Base-by-base conservation (phyloP, 1,140 invertebrate genomes). In the Trachymyrmex cornetzi region DNA sequence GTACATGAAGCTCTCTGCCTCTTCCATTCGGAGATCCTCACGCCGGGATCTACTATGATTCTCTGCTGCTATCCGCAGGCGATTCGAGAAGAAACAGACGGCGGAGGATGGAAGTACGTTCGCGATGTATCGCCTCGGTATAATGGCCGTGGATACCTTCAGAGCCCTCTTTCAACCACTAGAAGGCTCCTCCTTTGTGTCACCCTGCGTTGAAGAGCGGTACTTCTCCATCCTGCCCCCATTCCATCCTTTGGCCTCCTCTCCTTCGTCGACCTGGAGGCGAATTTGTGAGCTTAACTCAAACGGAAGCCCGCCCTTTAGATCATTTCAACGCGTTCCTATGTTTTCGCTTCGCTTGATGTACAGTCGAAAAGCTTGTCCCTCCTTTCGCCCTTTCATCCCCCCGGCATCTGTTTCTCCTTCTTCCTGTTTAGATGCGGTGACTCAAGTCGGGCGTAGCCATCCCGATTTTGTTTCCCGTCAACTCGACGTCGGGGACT, bases 101-200 rank as follows among this genome's bases (percentile, higher is more conserved):
- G 59, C 3, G 44, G n/a, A 77, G 74, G 72, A 48, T 64, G 72
- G 22, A 77, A 79, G 57, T 77, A 77, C n/a, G 61, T 44, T 53
- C 61, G 71, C 72, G 72, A 85, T 75, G 71, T 85, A 85, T 85
- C 72, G 82, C 59, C 82, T 84, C 72, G 72, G 34, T 79, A 85
- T 75, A 85, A 77, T 79, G 82, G 72, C 72, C 82, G 53, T 74
- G 67, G 67, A n/a, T 74, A 24, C 67, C 80, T 82, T 72, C 50
- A 57, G 67, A 82, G 53, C 22, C 19, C 80, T 82, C 38, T 84
- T 64, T 61, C 55, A 61, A 84, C 69, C 69, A 22, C 55, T 61
- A 44, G 69, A 84, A 61, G 44, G 38, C 69, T 61, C 55, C 69
- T 84, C 44, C 80, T 84, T 84, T 84, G 80, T 84, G 69, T 84